Evolutionary conservation across 1,140 invertebrate species (phyloP).

Genomic region (Achatina immaculata): DNA sequence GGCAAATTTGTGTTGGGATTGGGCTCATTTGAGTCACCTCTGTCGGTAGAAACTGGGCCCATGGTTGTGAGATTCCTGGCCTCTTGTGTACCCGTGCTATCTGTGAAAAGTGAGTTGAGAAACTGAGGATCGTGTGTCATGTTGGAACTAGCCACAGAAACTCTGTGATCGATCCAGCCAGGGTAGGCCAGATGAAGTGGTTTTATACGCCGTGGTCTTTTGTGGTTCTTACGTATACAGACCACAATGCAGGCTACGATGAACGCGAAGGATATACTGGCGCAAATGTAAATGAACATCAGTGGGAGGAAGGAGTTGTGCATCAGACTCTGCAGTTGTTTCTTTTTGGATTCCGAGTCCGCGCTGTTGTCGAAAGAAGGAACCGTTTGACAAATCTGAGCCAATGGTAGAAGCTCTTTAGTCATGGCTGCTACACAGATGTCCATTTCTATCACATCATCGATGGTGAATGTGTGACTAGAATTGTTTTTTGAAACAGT

Average conservation of each 20-base stretch:
- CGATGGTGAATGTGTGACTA: not conserved
- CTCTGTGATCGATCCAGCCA: slow-evolving; percentile 14
- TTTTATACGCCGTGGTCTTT: not conserved
- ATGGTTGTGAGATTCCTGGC: not conserved
- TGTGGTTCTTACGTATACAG: not conserved
- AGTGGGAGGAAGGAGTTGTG: slow-evolving; percentile 23
- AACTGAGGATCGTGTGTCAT: slow-evolving; percentile 7
- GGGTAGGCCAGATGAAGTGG: not conserved
- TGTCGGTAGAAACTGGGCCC: not conserved
- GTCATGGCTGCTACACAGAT: not conserved
- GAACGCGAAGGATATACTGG: slow-evolving; percentile 4
- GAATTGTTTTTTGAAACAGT: not conserved
- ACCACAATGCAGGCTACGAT: slow-evolving; percentile 15
- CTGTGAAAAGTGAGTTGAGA: not conserved
- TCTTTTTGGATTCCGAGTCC: not conserved
- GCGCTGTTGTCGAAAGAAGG: not conserved
- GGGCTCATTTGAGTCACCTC: not conserved
- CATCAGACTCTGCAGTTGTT: not conserved
- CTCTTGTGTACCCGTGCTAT: not conserved
- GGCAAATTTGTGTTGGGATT: not conserved
- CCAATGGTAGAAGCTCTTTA: slow-evolving; percentile 2
- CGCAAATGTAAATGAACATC: slow-evolving; percentile 16
- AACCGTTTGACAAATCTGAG: not conserved
- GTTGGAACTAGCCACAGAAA: not conserved
- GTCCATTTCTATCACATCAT: not conserved